Base-by-base conservation (phyloP, 1,140 invertebrate genomes). In the fruit fly (Drosophila melanogaster) region DNA sequence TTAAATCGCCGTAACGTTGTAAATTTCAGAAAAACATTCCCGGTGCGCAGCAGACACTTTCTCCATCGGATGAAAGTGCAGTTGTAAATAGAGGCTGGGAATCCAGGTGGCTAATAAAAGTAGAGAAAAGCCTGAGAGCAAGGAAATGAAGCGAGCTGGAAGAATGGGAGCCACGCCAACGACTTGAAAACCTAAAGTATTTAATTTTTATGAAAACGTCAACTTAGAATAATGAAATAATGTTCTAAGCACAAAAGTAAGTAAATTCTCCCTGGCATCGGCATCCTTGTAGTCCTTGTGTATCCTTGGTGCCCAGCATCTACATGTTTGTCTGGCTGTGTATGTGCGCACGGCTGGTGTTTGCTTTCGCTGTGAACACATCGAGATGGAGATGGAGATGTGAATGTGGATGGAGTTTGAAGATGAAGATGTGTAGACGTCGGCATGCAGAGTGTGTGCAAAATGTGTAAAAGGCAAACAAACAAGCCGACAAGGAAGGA, bases 151-250 rank as follows among this genome's bases (percentile, higher is more conserved):
- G 47, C n/a, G 24, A 50, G 26, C 40, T 47, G 50, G 46, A 54
- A 40, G 26, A 24, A 30, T 17, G 15, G 49, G 14, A 44, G 26
- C 26, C 26, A 11, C 50, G 26, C 19, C 40, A 40, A 40, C 17
- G 22, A 35, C 38, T 64, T 33, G 49, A 38, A 53, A 56, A 30
- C 46, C 53, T 24, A 51, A 66, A 81, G 75, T 79, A 79, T 86
- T 86, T 87, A 87, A 83, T 83, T 86, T 86, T 77, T 87, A 83
- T 87, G 76, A 77, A 73, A 70, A 81, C 83, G 71, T 83, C 79
- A 83, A 79, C 70, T 65, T 37, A 70, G 65, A 76, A 86, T 81
- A 78, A 81, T 72, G 76, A 72, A 74, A 81, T 78, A 86, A 85
- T 86, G 69, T 77, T 43, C 72, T 61, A 46, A 70, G 60, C 62